Evolutionary conservation across 2,888 invertebrate species (phyloP).

Genomic region (Craniophora ligustri): DNA sequence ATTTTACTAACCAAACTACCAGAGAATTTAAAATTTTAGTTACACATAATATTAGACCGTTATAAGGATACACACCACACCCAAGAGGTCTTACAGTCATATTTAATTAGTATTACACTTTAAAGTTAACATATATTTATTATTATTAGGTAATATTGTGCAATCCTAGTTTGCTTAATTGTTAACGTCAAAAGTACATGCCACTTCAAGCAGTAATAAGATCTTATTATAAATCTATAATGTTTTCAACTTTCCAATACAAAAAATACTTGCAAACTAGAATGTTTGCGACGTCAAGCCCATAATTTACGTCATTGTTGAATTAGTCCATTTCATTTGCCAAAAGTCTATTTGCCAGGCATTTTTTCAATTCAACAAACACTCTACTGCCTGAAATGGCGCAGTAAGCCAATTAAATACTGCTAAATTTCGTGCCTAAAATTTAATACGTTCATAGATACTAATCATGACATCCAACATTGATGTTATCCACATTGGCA

Average conservation of each 20-base stretch:
- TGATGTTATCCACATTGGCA: constrained; percentile 59
- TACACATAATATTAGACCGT: constrained; percentile 56
- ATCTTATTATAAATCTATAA: constrained; percentile 4
- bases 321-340: not conserved
- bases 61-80: constrained; percentile 58
- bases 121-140: constrained; percentile 60
- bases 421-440: constrained; percentile 64
- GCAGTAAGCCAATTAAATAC: constrained; percentile 42
- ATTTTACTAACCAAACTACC: constrained; percentile 32
- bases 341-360: not conserved
- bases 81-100: constrained; percentile 55
- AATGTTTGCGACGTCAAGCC: constrained; percentile 6
- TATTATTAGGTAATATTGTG: constrained; percentile 61
- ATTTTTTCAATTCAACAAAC: constrained; percentile 2
- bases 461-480: constrained; percentile 67
- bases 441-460: constrained; percentile 62
- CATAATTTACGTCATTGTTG: not conserved
- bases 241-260: constrained; percentile 19
- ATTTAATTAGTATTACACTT: constrained; percentile 55
- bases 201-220: constrained; percentile 56
- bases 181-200: constrained; percentile 53
- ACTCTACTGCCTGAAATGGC: constrained; percentile 58
- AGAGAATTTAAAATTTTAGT: constrained; percentile 40
- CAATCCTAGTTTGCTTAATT: constrained; percentile 62
- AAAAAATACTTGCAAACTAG: constrained; percentile 16